phyloP scores from a whole-genome alignment of 2,888 invertebrate genomes.

The Diachrysia chrysitis region DNA sequence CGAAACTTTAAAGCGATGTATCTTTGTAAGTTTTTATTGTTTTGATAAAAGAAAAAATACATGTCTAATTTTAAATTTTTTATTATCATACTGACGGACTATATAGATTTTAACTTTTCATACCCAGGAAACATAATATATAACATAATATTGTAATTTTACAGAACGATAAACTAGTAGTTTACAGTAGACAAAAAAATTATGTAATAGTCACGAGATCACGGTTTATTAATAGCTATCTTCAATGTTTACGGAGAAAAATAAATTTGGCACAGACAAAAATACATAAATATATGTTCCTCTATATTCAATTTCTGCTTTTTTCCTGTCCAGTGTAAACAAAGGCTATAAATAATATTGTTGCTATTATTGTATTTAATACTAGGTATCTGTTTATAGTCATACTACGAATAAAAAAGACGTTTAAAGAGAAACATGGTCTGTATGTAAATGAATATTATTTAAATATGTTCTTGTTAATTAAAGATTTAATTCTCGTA shows the following conservation, averaged over 20 bases:
- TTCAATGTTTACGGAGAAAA: slow-evolving; percentile 27
- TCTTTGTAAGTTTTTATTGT: too few species aligned
- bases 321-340: slow-evolving; percentile 1
- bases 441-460: too few species aligned
- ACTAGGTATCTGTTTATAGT: background rate
- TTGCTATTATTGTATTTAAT: background rate
- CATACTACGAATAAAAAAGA: background rate
- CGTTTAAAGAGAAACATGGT: background rate
- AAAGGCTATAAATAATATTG: background rate
- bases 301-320: background rate
- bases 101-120: too few species aligned
- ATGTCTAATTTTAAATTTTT: too few species aligned
- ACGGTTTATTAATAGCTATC: slow-evolving; percentile 28
- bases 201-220: slow-evolving; percentile 22
- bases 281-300: background rate
- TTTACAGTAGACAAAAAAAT: background rate
- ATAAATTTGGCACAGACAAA: slow-evolving; percentile 40
- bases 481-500: too few species aligned
- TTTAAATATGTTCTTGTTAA: too few species aligned
- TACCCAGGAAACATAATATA: too few species aligned
- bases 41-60: too few species aligned
- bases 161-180: too few species aligned
- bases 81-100: too few species aligned
- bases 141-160: too few species aligned
- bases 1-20: too few species aligned